phyloP scores from a whole-genome alignment of 2,113 vertebrate genomes.

The Bagarius yarrelli region DNA sequence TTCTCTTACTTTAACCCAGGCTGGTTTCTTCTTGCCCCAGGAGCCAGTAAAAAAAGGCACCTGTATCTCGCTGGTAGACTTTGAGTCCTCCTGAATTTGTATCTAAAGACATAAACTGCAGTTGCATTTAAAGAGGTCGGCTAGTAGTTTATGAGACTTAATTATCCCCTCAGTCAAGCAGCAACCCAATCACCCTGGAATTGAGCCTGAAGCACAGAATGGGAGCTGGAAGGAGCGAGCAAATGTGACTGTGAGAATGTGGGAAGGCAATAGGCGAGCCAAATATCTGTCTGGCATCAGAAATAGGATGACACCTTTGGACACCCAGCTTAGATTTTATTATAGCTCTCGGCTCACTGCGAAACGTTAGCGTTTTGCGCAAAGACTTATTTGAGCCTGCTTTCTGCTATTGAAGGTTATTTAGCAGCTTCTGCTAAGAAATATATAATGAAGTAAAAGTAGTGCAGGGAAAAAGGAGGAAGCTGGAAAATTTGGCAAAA shows the following conservation, averaged over 20 bases:
- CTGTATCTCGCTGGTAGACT: constrained; percentile 71
- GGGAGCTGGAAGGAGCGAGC: constrained; percentile 32
- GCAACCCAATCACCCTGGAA: constrained; percentile 43
- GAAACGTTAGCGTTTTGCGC: constrained; percentile 23
- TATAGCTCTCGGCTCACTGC: constrained; percentile 33
- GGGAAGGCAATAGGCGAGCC: constrained; percentile 27
- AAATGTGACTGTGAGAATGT: constrained; percentile 34
- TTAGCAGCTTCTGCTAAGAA: neutral
- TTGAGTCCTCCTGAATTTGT: constrained; percentile 72
- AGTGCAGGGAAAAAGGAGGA: constrained; percentile 4
- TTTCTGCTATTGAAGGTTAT: constrained; percentile 6
- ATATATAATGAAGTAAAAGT: neutral
- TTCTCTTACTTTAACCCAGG: constrained; percentile 76
- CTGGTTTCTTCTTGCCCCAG: constrained; percentile 80
- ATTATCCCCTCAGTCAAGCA: constrained; percentile 23
- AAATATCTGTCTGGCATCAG: constrained; percentile 42
- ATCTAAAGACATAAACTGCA: constrained; percentile 75
- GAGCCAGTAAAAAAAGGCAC: constrained; percentile 76
- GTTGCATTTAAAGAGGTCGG: constrained; percentile 57
- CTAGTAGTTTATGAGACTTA: constrained; percentile 13
- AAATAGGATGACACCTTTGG: constrained; percentile 40
- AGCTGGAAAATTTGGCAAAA: neutral
- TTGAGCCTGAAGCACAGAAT: constrained; percentile 49
- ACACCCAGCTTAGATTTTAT: constrained; percentile 33
- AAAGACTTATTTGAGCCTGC: neutral